Evolutionary conservation across 53 echinoderm and acorn worm genomes (phyloP), one percentile per base, ranked within the genome.

Genomic region (Holothuria scabra): DNA sequence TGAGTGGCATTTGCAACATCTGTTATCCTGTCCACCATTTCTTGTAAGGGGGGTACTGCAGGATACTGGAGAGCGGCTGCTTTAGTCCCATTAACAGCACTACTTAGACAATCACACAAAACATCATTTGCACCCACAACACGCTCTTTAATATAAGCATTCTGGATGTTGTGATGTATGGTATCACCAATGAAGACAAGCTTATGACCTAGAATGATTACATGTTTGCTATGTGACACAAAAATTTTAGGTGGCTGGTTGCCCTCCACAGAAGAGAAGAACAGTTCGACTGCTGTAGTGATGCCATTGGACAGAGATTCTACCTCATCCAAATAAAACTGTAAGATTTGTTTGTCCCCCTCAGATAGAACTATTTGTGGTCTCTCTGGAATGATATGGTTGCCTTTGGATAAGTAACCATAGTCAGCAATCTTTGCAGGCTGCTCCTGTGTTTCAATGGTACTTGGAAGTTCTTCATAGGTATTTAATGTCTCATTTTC

Each of bases 111-210:
- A 3, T 94, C 97, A 48, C 94, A 97, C 66, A 97, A 75, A 58
- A 81, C 31, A 46, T 97, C 97, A 26, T 92, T 97, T 74, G 88
- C 88, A 83, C 85, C 86, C 44, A 92, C 94, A 64, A 97, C 87
- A 20, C 92, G 86, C 63, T 81, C 44, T 31, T 92, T 88, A 21
- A 97, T 74, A 55, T 90, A 88, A 4, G 44, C 80, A 66, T 87
- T 91, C 68, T 92, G 90, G 8, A 97, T 52, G 58, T 94, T 97
- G 76, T 90, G 88, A 74, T 97, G 94, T 64, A 97, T 82, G 23
- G 97, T 97, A 85, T 97, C 97, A 4, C 97, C 97, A 70, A 97
- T 92, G 62, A 97, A 97, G 49, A 97, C 97, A 81, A 97, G 65
- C 67, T 94, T 94, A 87, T 97, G 97, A 57, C 94, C 97, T 16